Evolutionary conservation across 2,888 invertebrate species (phyloP).

Genomic region (Epiperipatus broadwayi): DNA sequence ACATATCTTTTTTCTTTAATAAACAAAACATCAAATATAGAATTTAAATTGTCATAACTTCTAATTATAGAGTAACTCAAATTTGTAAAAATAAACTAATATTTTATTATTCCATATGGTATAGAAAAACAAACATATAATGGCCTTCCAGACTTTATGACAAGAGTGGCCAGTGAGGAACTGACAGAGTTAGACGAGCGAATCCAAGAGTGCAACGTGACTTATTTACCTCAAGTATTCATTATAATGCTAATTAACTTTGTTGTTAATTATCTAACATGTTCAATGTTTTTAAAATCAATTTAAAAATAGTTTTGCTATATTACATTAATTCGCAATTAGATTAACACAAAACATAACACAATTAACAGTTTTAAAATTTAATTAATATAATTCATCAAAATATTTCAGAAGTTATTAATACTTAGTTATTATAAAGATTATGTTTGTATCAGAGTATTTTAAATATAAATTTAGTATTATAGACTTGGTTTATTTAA

Average conservation of each 20-base stretch:
- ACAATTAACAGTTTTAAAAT: too few relatives aligned
- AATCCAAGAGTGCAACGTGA: conserved; percentile 27
- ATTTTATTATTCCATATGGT: conserved; percentile 11
- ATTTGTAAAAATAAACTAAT: neutral
- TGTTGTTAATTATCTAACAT: too few relatives aligned
- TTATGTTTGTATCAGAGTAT: too few relatives aligned
- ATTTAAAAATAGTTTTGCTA: too few relatives aligned
- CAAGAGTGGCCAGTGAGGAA: conserved; percentile 48
- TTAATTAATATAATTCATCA: too few relatives aligned
- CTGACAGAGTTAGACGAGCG: conserved; percentile 40
- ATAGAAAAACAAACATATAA: conserved; percentile 48
- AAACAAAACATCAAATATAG: conserved; percentile 1
- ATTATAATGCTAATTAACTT: conserved; percentile 15
- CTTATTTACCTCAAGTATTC: conserved; percentile 40
- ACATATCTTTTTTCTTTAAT: conserved; percentile 7
- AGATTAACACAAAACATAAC: too few relatives aligned
- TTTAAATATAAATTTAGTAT: too few relatives aligned
- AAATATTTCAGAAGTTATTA: too few relatives aligned
- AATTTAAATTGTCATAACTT: conserved; percentile 8
- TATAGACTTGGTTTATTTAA: too few relatives aligned
- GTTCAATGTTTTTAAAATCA: too few relatives aligned
- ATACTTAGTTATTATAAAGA: too few relatives aligned
- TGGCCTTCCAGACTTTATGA: conserved; percentile 49
- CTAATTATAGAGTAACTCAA: neutral
- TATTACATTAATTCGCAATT: too few relatives aligned